These are phyloP conservation scores for Psix sp. DNA, from an alignment of 1,140 invertebrate species.

Conservation along the genomic window DNA sequence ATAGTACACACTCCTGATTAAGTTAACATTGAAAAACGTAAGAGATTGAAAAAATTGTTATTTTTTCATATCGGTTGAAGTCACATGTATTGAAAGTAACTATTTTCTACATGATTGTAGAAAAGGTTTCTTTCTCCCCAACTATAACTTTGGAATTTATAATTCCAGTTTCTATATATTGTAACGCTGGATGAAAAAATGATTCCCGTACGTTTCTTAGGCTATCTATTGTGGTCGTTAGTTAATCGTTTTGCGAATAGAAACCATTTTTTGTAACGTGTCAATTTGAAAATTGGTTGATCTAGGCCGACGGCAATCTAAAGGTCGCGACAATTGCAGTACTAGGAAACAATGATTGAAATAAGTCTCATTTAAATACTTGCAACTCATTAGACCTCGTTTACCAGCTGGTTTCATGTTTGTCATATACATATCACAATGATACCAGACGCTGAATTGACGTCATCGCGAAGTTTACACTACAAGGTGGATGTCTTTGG, in stretches of 20 bases:
- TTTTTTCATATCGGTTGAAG: too few species aligned
- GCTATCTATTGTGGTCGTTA: background rate
- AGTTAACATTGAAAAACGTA: too few species aligned
- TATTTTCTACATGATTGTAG: too few species aligned
- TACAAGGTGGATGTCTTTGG: slow-evolving; percentile 27
- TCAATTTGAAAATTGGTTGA: slow-evolving; percentile 12
- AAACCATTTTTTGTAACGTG: slow-evolving; percentile 4
- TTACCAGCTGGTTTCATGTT: slow-evolving; percentile 15
- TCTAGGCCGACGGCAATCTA: slow-evolving; percentile 32
- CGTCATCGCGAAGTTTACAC: slow-evolving; percentile 31
- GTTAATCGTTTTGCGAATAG: background rate
- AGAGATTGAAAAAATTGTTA: too few species aligned
- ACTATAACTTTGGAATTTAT: too few species aligned
- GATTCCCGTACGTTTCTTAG: too few species aligned
- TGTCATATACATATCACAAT: slow-evolving; percentile 37
- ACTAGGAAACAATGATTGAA: slow-evolving; percentile 8
- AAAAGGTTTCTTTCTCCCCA: too few species aligned
- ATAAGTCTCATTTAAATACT: slow-evolving; percentile 22
- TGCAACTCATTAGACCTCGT: slow-evolving; percentile 12
- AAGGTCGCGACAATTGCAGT: slow-evolving; percentile 21
- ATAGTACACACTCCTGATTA: too few species aligned
- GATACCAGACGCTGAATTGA: slow-evolving; percentile 38
- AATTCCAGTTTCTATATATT: too few species aligned
- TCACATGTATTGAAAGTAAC: too few species aligned
- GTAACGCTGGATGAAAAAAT: too few species aligned